phyloP scores from a whole-genome alignment of 2,797 vertebrate genomes.

The Petrocephalus schoutedeni region DNA sequence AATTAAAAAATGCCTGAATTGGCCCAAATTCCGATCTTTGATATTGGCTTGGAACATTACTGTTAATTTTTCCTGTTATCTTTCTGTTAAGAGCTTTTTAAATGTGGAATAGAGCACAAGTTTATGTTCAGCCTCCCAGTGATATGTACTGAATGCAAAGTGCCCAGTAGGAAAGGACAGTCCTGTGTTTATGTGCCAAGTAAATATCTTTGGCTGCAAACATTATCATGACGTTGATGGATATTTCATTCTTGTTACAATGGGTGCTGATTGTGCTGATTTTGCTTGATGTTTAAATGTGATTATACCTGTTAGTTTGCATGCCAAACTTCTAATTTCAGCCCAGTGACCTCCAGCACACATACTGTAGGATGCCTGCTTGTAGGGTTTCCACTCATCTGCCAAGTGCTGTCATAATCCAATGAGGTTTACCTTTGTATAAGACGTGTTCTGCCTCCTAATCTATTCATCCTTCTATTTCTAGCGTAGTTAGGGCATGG shows the following conservation, averaged over 20 bases:
- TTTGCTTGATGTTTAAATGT: not conserved
- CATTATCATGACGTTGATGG: not conserved
- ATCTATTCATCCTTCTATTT: not conserved
- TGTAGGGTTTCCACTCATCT: not conserved
- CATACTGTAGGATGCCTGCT: not conserved
- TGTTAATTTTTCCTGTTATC: not conserved
- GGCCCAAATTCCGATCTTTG: not conserved
- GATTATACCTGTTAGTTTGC: not conserved
- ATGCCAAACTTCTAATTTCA: not conserved
- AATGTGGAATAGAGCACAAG: not conserved
- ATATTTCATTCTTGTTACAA: not conserved
- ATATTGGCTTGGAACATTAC: not conserved
- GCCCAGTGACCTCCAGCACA: not conserved
- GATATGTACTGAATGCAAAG: not conserved
- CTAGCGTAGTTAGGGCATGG: not conserved
- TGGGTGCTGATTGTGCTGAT: not conserved
- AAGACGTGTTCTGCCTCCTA: not conserved
- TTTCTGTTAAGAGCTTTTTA: not conserved
- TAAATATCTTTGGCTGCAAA: not conserved
- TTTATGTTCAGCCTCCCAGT: not conserved
- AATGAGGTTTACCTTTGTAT: not conserved
- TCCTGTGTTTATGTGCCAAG: not conserved
- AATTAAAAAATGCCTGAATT: not conserved
- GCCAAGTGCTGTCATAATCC: not conserved
- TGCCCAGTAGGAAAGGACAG: not conserved